A percentile compares a stretch with the other conserved stretches of the same genome.
phyloP scores from a whole-genome alignment of 2,113 vertebrate species.

The Ivindomyrus marchei region DNA sequence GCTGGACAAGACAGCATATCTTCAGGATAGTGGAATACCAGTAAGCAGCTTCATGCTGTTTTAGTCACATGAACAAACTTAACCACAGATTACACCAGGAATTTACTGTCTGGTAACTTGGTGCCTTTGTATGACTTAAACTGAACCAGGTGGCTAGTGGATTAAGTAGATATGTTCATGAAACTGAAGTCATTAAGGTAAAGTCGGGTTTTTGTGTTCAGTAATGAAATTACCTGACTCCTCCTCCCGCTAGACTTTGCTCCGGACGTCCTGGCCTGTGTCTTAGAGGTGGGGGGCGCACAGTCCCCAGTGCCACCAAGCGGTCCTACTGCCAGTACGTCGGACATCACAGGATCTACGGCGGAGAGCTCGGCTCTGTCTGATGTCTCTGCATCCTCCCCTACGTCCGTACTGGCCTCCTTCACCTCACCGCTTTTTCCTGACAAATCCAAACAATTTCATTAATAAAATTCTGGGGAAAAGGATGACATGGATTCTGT shows the following conservation, averaged over 20 bases:
- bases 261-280: background rate
- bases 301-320: background rate
- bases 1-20: background rate
- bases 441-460: background rate
- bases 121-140: background rate
- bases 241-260: background rate
- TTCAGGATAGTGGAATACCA: background rate
- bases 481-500: background rate
- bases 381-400: background rate
- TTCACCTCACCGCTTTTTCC: background rate
- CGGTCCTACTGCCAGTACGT: background rate
- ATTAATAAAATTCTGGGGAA: background rate
- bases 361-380: background rate
- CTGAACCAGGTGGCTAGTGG: background rate
- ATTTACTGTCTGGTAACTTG: background rate
- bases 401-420: background rate
- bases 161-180: background rate
- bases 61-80: background rate
- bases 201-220: background rate
- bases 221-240: background rate
- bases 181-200: background rate
- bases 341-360: background rate
- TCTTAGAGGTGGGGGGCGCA: background rate
- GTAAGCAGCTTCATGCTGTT: background rate
- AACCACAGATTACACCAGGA: background rate